Evolutionary conservation across 2,113 vertebrate genomes (phyloP).

Genomic region (Acinonyx jubatus): DNA sequence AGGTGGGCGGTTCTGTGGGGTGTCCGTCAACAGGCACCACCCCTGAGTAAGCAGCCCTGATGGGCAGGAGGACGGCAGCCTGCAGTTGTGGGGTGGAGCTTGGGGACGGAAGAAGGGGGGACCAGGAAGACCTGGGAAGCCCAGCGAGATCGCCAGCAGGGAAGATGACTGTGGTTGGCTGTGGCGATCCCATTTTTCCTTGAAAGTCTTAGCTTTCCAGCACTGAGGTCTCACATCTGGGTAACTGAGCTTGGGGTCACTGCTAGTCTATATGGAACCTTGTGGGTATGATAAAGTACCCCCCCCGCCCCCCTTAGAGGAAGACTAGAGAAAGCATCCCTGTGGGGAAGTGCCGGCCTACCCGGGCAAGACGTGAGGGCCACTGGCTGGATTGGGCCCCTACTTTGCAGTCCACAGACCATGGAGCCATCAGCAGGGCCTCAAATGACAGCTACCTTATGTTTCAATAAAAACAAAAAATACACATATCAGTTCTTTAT

Average conservation of each 20-base stretch:
- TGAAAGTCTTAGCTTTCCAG: not conserved
- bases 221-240: not conserved
- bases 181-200: not conserved
- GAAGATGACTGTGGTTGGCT: not conserved
- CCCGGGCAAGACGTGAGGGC: not conserved
- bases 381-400: not conserved
- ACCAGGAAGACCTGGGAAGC: not conserved
- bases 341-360: accelerated
- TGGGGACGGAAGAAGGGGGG: not conserved
- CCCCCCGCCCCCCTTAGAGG: not conserved
- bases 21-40: constrained; percentile 12
- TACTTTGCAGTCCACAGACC: not conserved
- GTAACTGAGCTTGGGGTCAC: not conserved
- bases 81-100: not conserved
- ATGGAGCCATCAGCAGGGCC: not conserved
- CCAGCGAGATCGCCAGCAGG: not conserved
- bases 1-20: constrained; percentile 40
- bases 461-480: not conserved
- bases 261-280: not conserved
- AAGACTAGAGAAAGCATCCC: not conserved
- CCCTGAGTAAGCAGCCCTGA: not conserved
- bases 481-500: not conserved
- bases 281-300: accelerated
- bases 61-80: not conserved
- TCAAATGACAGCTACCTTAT: not conserved